Conservation (phyloP, 2,888 invertebrate genomes). For the Cistogaster globosa region DNA sequence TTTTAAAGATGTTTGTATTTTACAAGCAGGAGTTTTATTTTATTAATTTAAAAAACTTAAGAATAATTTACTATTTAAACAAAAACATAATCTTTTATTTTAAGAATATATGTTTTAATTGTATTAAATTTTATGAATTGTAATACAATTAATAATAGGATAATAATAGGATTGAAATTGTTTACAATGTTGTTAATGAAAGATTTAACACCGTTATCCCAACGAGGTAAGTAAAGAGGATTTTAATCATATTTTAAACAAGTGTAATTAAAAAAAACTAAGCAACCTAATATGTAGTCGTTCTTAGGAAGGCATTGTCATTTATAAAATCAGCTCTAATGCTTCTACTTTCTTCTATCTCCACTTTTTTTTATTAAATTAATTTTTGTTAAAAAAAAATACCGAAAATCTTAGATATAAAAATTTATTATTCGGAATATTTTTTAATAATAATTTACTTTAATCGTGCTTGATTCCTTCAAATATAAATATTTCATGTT, state of each 20-base stretch:
- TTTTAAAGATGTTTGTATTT: slow-evolving; percentile 55
- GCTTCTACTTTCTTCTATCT: too few relatives aligned
- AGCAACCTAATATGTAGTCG: too few relatives aligned
- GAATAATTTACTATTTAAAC: slow-evolving; percentile 47
- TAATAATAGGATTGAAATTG: slow-evolving; percentile 36
- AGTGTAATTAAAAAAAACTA: too few relatives aligned
- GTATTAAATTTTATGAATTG: neutral
- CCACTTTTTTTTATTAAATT: too few relatives aligned
- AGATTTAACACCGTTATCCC: neutral
- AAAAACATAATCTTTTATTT: slow-evolving; percentile 46
- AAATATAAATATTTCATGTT: too few relatives aligned
- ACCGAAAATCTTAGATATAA: too few relatives aligned
- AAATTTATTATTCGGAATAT: too few relatives aligned
- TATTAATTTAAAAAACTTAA: slow-evolving; percentile 44
- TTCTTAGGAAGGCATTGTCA: too few relatives aligned
- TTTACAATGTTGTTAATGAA: slow-evolving; percentile 55
- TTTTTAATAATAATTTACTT: too few relatives aligned
- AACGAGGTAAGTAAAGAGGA: neutral
- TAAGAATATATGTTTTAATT: neutral
- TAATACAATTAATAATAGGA: neutral
- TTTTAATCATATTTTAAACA: neutral
- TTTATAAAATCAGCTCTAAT: too few relatives aligned
- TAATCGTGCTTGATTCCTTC: too few relatives aligned
- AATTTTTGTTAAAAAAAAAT: too few relatives aligned
- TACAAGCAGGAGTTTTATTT: slow-evolving; percentile 53